phyloP scores from a whole-genome alignment of 1,140 invertebrate genomes.

The Drosophila busckii region DNA sequence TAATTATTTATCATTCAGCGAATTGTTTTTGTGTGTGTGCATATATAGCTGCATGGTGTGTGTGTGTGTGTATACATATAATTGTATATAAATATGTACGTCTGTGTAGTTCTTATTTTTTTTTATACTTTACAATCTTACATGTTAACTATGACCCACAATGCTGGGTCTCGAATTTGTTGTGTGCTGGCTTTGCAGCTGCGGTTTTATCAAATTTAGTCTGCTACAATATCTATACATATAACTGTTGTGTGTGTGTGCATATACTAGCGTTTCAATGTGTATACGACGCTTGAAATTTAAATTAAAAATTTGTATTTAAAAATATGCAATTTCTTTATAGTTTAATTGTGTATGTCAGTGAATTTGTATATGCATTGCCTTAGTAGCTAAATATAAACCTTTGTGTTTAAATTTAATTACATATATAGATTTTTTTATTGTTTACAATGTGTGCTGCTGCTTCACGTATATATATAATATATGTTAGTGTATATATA shows the following conservation, averaged over 20 bases:
- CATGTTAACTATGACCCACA: conserved; percentile 57
- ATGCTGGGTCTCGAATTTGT: conserved; percentile 33
- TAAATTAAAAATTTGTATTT: conserved; percentile 69
- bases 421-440: conserved; percentile 43
- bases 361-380: conserved; percentile 2
- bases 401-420: conserved; percentile 17
- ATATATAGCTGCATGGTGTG: conserved; percentile 64
- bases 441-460: conserved; percentile 45
- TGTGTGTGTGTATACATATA: conserved; percentile 35
- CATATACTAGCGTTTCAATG: conserved; percentile 51
- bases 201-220: conserved; percentile 47
- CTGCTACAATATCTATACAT: conserved; percentile 42
- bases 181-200: conserved; percentile 42
- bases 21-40: conserved; percentile 55
- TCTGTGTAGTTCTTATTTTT: too few relatives aligned
- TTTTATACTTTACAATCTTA: conserved; percentile 71
- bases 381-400: conserved; percentile 43
- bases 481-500: conserved; percentile 41
- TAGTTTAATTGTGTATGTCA: conserved; percentile 32
- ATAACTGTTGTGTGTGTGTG: conserved; percentile 40
- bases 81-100: conserved; percentile 65
- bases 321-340: conserved; percentile 58
- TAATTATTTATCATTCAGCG: conserved; percentile 55
- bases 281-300: conserved; percentile 72
- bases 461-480: conserved; percentile 39